Evolutionary conservation across 2,888 invertebrate species (phyloP).

Genomic region (Gymnoscelis rufifasciata): DNA sequence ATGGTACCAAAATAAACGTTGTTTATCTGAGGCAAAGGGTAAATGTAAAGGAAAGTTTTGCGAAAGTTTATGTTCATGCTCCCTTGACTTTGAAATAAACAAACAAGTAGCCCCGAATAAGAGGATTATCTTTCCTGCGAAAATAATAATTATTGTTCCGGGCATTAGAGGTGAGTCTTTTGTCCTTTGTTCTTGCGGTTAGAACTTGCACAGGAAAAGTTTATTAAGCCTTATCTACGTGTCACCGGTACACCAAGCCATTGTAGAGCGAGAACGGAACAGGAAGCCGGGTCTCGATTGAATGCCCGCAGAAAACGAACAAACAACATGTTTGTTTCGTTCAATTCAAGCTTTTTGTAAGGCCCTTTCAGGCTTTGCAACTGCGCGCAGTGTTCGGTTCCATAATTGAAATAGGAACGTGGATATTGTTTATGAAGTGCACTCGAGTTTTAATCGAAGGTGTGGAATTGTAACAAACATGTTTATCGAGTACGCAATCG

Average conservation of each 20-base stretch:
- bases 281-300: constrained; percentile 59
- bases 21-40: neutral
- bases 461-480: constrained; percentile 16
- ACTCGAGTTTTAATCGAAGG: constrained; percentile 15
- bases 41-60: constrained; percentile 3
- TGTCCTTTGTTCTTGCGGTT: constrained; percentile 19
- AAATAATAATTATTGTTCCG: constrained; percentile 28
- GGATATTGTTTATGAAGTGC: constrained; percentile 13
- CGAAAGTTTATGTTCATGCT: constrained; percentile 16
- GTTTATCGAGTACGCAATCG: constrained; percentile 22
- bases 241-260: constrained; percentile 34
- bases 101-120: constrained; percentile 12
- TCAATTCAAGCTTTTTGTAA: constrained; percentile 58
- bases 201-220: constrained; percentile 37
- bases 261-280: constrained; percentile 47
- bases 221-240: constrained; percentile 38
- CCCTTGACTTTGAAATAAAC: constrained; percentile 10
- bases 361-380: constrained; percentile 55
- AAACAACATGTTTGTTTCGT: constrained; percentile 58
- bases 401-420: constrained; percentile 29
- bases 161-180: constrained; percentile 1
- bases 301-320: constrained; percentile 48
- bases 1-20: too few relatives aligned
- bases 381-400: constrained; percentile 36
- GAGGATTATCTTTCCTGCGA: constrained; percentile 15